phyloP scores from a whole-genome alignment of 2,888 invertebrate species.

The Apomyelois bistriatella region DNA sequence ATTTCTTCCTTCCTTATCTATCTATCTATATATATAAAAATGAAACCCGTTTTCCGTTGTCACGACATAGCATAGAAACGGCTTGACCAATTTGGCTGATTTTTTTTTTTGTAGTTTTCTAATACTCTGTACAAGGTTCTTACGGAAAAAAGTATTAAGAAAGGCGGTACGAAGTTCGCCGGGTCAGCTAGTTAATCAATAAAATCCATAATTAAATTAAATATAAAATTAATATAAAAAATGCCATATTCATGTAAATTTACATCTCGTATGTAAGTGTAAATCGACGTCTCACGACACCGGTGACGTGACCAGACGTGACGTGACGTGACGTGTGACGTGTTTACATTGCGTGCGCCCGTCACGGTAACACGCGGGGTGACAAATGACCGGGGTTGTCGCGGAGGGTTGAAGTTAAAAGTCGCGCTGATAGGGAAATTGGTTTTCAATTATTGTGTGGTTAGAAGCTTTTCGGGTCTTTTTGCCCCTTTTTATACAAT shows the following conservation, averaged over 20 bases:
- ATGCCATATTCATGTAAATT: neutral
- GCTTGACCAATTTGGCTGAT: no score
- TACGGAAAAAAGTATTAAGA: no score
- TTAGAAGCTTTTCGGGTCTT: neutral
- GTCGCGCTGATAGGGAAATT: constrained; percentile 2
- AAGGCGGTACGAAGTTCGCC: no score
- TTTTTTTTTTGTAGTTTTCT: no score
- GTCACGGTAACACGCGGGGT: constrained; percentile 3
- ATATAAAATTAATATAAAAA: neutral
- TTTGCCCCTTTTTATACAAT: no score
- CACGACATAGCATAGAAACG: no score
- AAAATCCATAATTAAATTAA: no score
- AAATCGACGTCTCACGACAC: constrained; percentile 5
- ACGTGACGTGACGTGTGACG: constrained; percentile 30
- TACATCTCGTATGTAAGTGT: neutral
- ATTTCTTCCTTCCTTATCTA: no score
- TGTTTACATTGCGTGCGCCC: constrained; percentile 24
- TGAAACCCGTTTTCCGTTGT: no score
- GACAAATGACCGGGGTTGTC: neutral
- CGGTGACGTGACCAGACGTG: constrained; percentile 20
- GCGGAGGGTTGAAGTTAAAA: constrained; percentile 1
- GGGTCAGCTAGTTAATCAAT: neutral
- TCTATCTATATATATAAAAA: no score
- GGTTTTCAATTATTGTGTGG: neutral
- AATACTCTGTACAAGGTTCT: no score